These are phyloP conservation scores for Drosophila sproati DNA, from an alignment of 1,140 invertebrate genomes.

Conservation along the genomic window DNA sequence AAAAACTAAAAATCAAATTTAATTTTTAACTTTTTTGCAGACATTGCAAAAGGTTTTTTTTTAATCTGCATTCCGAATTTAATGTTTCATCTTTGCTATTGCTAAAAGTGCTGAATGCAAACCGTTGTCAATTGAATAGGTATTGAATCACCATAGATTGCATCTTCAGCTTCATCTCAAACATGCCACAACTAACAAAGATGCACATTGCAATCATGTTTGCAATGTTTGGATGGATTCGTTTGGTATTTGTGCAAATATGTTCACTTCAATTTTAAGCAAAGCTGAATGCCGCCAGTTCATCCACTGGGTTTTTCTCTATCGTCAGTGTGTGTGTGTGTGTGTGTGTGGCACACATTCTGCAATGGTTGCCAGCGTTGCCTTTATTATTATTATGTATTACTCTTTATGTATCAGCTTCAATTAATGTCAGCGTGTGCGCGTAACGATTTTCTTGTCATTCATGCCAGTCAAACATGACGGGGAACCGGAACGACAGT, in stretches of 20 bases:
- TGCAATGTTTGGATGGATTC: conserved; percentile 10
- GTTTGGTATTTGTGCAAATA: conserved; percentile 23
- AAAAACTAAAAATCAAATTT: too few relatives aligned
- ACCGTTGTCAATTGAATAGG: conserved; percentile 18
- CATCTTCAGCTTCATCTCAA: conserved; percentile 7
- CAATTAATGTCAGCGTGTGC: conserved; percentile 77
- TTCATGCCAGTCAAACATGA: conserved; percentile 74
- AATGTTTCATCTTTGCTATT: not conserved
- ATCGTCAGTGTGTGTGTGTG: conserved; percentile 9
- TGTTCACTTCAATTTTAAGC: conserved; percentile 39
- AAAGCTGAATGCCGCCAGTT: conserved; percentile 25
- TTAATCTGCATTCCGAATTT: not conserved
- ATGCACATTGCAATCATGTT: not conserved
- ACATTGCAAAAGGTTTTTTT: not conserved
- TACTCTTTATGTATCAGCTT: conserved; percentile 76
- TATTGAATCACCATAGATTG: conserved; percentile 10
- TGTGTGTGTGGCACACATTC: conserved; percentile 31
- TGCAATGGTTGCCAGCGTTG: conserved; percentile 13
- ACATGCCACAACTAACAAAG: not conserved
- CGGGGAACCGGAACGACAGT: conserved; percentile 36
- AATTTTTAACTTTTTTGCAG: too few relatives aligned
- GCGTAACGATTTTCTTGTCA: conserved; percentile 77
- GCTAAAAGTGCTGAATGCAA: not conserved
- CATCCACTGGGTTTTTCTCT: conserved; percentile 8
- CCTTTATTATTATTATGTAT: conserved; percentile 73